Evolutionary conservation across 2,888 invertebrate genomes (phyloP), one percentile per base, ranked within the genome.

Genomic region (Drosophila hamatofila): DNA sequence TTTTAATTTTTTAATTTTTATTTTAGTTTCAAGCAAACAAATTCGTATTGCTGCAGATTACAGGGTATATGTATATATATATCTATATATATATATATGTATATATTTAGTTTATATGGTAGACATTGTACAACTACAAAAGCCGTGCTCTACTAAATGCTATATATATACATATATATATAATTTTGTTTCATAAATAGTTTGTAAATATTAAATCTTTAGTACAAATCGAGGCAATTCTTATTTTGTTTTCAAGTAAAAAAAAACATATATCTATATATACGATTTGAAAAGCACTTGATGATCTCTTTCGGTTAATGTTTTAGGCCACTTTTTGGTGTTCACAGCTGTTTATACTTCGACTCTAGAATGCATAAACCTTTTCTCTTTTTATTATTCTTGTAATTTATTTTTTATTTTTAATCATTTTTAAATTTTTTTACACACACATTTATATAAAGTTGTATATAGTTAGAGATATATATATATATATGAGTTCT

Each of bases 291-390:
- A 79, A 79, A 79, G 79, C 79, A 80, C 79, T 80, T 75, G 63
- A 57, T 74, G 69, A 73, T 77, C 72, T 68, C 68, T 70, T 76
- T 71, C 78, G 48, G 55, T 70, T 76, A 51, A 62, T 57, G 65
- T 75, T 74, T 82, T 83, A 88, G 87, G 88, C 88, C 89, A 88
- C 89, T 88, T 87, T 83, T 84, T 83, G 88, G 88, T 86, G 87
- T 86, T 87, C 88, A 87, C 86, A 88, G 86, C 88, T 83, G 78
- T 80, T 77, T 78, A 72, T 78, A 61, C 56, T 57, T 71, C 54
- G 35, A 63, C 54, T 57, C 60, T 51, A 37, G 62, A 66, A 66
- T 78, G 71, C 79, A 78, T 72, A 69, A 63, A 72, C 64, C 46
- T 56, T 63, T 58, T 56, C n/a, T 60, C 37, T 46, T 60, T 33